A percentile compares a stretch with the other conserved stretches of the same genome.
phyloP scores from a whole-genome alignment of 2,888 invertebrate genomes.

The Parnassius smintheus region DNA sequence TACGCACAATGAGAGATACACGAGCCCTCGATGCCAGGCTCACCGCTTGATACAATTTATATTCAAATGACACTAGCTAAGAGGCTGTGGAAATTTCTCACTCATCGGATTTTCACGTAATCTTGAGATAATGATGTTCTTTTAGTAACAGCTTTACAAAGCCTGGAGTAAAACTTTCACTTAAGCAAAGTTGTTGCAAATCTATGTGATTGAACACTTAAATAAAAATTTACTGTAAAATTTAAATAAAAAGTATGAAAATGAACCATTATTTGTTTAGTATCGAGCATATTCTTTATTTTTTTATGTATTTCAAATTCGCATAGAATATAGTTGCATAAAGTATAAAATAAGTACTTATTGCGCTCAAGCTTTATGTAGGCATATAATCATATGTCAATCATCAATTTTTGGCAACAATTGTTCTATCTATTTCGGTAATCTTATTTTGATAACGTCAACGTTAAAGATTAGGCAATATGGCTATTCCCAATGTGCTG shows the following conservation, averaged over 20 bases:
- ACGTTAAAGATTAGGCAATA: too few relatives aligned
- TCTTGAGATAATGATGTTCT: constrained; percentile 69
- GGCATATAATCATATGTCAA: too few relatives aligned
- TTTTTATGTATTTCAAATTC: too few relatives aligned
- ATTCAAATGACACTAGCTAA: constrained; percentile 78
- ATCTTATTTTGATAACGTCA: too few relatives aligned
- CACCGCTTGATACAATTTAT: constrained; percentile 71
- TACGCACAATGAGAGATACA: constrained; percentile 77
- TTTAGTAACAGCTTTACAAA: constrained; percentile 36
- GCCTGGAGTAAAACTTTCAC: constrained; percentile 8
- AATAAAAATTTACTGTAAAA: background rate
- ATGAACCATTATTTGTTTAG: too few relatives aligned
- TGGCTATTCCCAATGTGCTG: constrained; percentile 35
- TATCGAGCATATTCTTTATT: too few relatives aligned
- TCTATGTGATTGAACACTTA: constrained; percentile 28
- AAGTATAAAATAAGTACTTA: too few relatives aligned
- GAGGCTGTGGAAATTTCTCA: constrained; percentile 72
- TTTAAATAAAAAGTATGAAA: too few relatives aligned
- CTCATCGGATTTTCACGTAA: constrained; percentile 76
- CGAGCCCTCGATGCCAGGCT: constrained; percentile 51
- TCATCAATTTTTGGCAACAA: too few relatives aligned
- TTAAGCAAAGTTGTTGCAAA: background rate
- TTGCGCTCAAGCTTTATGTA: too few relatives aligned
- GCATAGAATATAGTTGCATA: too few relatives aligned
- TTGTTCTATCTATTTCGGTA: too few relatives aligned